Base-by-base conservation (phyloP, 1,140 invertebrate genomes). In the Liolophura sinensis region DNA sequence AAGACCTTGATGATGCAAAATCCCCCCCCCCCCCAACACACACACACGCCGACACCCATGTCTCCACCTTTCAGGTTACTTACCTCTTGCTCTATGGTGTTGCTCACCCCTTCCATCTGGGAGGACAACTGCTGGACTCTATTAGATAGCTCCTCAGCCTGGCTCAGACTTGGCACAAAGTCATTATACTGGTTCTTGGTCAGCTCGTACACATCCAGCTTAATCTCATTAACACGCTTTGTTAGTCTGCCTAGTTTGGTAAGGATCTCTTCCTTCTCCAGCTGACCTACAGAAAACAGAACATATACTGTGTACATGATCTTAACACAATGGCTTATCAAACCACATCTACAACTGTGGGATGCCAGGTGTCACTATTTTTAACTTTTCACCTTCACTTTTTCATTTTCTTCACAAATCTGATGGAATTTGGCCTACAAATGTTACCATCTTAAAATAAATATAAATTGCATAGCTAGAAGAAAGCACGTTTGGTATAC, bases 31-130 rank as follows among this genome's bases (percentile, higher is more conserved):
- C n/a, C n/a, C n/a, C n/a, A n/a, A n/a, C n/a, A n/a, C n/a, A n/a
- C n/a, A n/a, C n/a, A n/a, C n/a, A n/a, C n/a, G n/a, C n/a, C n/a
- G n/a, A n/a, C n/a, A n/a, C n/a, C n/a, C n/a, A n/a, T n/a, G n/a
- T n/a, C n/a, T n/a, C n/a, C n/a, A n/a, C n/a, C n/a, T n/a, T n/a
- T n/a, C n/a, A n/a, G n/a, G n/a, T 47, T 48, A 49, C 25, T 52
- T 73, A 84, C 82, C 74, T 84, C 78, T 59, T 73, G 78, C 65
- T 85, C 77, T 67, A 85, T 78, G 47, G 71, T 78, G 18, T 74
- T 65, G 18, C 62, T 57, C 6, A 83, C 64, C 25, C 68, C 60
- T n/a, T 76, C 60, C 73, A 82, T 78, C 63, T 82, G 77, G 48
- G 65, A 61, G 18, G 67, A 69, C 9, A 79, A 24, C 24, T 48